These are phyloP conservation scores for Lycaena phlaeas DNA, from an alignment of 2,888 invertebrate genomes.

Conservation along the genomic window DNA sequence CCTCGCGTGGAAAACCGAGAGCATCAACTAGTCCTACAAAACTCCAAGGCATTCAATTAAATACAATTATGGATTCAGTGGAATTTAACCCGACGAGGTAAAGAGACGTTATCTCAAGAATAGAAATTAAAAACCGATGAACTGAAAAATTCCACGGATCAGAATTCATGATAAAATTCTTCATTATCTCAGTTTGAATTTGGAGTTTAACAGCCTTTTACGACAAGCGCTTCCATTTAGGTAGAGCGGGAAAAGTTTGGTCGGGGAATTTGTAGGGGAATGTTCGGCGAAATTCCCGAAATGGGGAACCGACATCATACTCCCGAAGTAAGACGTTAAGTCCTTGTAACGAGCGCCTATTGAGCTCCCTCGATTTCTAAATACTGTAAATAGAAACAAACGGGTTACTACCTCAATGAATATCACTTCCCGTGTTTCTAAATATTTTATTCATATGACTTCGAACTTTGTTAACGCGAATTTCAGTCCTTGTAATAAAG, in stretches of 20 bases:
- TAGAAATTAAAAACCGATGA: constrained; percentile 17
- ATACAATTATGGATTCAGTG: no score
- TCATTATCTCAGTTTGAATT: constrained; percentile 22
- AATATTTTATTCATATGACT: no score
- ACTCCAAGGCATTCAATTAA: no score
- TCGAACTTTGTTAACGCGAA: no score
- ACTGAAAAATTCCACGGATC: constrained; percentile 17
- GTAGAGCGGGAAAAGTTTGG: constrained; percentile 41
- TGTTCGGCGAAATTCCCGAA: constrained; percentile 52
- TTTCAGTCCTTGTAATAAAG: no score
- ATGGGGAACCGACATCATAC: constrained; percentile 36
- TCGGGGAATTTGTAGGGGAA: constrained; percentile 55
- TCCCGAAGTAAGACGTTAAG: constrained; percentile 60
- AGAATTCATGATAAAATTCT: constrained; percentile 20
- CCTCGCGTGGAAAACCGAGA: no score
- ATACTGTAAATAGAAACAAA: constrained; percentile 42
- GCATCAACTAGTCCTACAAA: no score
- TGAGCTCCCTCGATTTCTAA: constrained; percentile 45
- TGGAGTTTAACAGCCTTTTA: constrained; percentile 21
- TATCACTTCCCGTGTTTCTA: no score
- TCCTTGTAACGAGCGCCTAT: constrained; percentile 52
- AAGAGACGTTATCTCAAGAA: constrained; percentile 9
- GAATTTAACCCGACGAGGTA: background rate
- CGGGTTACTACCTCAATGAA: constrained; percentile 2
- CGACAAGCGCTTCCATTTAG: constrained; percentile 32